Percentiles rank a stretch among this genome's conserved stretches.
Conservation (phyloP, 1,140 invertebrate genomes). For the Drosophila burlai region DNA sequence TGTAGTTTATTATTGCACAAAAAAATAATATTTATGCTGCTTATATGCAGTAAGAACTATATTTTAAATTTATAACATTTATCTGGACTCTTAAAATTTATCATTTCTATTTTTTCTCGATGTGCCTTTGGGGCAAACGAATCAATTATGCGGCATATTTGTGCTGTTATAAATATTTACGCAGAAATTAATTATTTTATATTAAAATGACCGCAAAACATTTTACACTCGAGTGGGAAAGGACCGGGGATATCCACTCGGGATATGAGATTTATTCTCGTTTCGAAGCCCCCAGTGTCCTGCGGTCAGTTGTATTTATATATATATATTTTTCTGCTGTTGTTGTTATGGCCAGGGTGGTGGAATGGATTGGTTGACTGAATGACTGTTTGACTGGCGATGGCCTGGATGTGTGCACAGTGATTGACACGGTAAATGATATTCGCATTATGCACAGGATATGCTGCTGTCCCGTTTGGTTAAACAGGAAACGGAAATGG, state of each 20-base stretch:
- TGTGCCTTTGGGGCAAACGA: constrained; percentile 44
- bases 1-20: not conserved
- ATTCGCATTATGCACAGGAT: constrained; percentile 79
- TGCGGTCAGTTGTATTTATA: constrained; percentile 29
- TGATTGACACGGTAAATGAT: constrained; percentile 83
- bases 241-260: constrained; percentile 40
- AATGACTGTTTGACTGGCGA: constrained; percentile 50
- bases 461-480: constrained; percentile 56
- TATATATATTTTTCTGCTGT: constrained; percentile 31
- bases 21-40: not conserved
- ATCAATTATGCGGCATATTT: constrained; percentile 82
- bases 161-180: constrained; percentile 81
- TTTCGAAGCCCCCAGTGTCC: constrained; percentile 7
- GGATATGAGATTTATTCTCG: constrained; percentile 21
- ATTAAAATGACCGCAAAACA: constrained; percentile 84
- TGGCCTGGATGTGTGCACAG: constrained; percentile 48
- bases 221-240: constrained; percentile 70
- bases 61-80: not conserved
- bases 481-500: constrained; percentile 82
- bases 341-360: constrained; percentile 8
- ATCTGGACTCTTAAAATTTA: not conserved
- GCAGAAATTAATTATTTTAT: constrained; percentile 83
- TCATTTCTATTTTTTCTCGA: constrained; percentile 16
- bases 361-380: constrained; percentile 20
- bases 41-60: not conserved